phyloP scores from a whole-genome alignment of 1,140 invertebrate species.

The Drosophila jambulina region DNA sequence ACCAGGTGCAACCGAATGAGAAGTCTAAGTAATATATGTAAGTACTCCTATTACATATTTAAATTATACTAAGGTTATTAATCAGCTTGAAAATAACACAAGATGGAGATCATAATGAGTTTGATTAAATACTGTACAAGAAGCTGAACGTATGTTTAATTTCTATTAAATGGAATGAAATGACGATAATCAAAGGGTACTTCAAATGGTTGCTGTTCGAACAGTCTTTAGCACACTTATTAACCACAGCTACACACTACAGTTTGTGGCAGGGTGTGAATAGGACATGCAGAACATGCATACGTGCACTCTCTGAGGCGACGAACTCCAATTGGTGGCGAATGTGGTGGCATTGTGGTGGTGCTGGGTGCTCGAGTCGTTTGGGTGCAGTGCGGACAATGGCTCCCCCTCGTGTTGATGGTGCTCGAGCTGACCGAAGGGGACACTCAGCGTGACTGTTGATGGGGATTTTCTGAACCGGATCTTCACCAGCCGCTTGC shows the following conservation, averaged over 20 bases:
- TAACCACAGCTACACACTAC: slow-evolving; percentile 4
- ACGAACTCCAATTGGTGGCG: slow-evolving; percentile 73
- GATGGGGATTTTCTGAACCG: slow-evolving; percentile 43
- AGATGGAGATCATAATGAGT: not conserved
- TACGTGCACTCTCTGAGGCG: slow-evolving; percentile 84
- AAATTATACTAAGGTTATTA: not conserved
- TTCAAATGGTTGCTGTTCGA: not conserved
- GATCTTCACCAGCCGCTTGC: slow-evolving; percentile 48
- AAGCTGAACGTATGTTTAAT: not conserved
- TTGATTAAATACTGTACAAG: not conserved
- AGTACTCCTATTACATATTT: not conserved
- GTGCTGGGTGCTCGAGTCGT: slow-evolving; percentile 40
- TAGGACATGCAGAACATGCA: slow-evolving; percentile 68
- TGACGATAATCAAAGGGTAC: not conserved
- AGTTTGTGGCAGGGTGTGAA: slow-evolving; percentile 1
- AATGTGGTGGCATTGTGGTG: slow-evolving; percentile 41
- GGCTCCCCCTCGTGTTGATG: slow-evolving; percentile 6
- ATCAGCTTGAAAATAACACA: not conserved
- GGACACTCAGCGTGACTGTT: slow-evolving; percentile 29
- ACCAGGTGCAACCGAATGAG: not conserved
- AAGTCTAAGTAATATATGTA: not conserved
- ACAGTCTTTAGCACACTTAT: slow-evolving; percentile 5
- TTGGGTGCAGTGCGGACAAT: slow-evolving; percentile 22
- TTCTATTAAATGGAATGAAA: not conserved
- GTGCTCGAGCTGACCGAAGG: slow-evolving; percentile 29